These are phyloP conservation scores for Hemibagrus wyckioides DNA, from an alignment of 2,113 vertebrate genomes.

Conservation along the genomic window DNA sequence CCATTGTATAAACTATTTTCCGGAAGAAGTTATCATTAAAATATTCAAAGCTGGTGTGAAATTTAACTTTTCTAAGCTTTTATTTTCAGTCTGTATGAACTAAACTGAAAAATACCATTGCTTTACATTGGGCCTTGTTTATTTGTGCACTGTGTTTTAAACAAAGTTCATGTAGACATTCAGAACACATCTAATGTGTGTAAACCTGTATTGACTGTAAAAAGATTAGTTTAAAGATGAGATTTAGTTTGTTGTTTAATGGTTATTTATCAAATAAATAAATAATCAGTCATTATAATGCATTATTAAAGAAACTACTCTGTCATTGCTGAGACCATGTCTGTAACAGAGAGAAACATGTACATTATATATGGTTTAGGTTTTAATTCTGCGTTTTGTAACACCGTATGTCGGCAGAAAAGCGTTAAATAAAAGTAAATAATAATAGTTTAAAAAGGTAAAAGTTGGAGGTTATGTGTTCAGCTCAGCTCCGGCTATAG, in stretches of 20 bases:
- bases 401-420: no score
- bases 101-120: not conserved
- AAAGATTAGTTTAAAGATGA: not conserved
- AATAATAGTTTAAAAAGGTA: no score
- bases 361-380: no score
- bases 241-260: no score
- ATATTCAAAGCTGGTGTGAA: no score
- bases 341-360: not conserved
- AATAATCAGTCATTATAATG: not conserved
- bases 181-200: no score
- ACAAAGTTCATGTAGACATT: not conserved
- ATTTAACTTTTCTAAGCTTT: no score
- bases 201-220: no score
- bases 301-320: not conserved
- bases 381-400: not conserved
- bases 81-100: not conserved
- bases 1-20: not conserved
- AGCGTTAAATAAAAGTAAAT: not conserved
- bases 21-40: no score
- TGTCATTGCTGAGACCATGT: not conserved
- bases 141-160: not conserved
- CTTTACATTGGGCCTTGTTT: not conserved
- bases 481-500: not conserved
- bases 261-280: not conserved
- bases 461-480: no score